Evolutionary conservation across 2,113 vertebrate genomes (phyloP).

Genomic region (Rhineura floridana): DNA sequence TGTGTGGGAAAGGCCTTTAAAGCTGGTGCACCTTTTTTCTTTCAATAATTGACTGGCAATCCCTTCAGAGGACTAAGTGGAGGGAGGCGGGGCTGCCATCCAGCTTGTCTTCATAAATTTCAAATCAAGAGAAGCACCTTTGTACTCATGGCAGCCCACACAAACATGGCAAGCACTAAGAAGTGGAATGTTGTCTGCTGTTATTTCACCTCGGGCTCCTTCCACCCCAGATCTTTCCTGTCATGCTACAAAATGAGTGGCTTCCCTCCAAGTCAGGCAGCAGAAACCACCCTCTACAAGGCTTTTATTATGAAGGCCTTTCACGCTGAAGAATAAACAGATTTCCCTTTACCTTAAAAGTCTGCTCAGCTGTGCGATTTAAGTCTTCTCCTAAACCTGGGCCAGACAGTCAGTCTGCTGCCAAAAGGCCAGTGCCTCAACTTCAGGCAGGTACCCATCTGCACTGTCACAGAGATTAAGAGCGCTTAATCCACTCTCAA

Average conservation of each 20-base stretch:
- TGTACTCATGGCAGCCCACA: conserved; percentile 14
- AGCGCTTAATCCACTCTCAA: conserved; percentile 47
- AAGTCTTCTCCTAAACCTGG: conserved; percentile 26
- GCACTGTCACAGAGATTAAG: conserved; percentile 26
- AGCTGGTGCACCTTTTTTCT: neutral
- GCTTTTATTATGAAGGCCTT: conserved; percentile 17
- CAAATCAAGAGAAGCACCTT: conserved; percentile 19
- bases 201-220: accelerated
- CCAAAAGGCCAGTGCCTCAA: conserved; percentile 24
- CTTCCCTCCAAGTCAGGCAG: neutral
- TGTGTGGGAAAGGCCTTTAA: neutral
- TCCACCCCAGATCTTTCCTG: neutral
- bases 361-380: conserved; percentile 33
- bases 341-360: conserved; percentile 40
- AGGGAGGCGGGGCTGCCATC: neutral
- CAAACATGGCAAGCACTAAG: neutral
- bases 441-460: conserved; percentile 17
- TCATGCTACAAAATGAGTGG: neutral
- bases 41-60: neutral
- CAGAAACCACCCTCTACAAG: neutral
- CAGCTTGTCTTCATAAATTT: neutral
- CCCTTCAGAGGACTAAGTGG: no score
- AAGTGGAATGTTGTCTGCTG: neutral
- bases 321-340: conserved; percentile 20
- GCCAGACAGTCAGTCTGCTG: conserved; percentile 16